Conservation (phyloP, 1,140 invertebrate genomes). For the Musca vetustissima region DNA sequence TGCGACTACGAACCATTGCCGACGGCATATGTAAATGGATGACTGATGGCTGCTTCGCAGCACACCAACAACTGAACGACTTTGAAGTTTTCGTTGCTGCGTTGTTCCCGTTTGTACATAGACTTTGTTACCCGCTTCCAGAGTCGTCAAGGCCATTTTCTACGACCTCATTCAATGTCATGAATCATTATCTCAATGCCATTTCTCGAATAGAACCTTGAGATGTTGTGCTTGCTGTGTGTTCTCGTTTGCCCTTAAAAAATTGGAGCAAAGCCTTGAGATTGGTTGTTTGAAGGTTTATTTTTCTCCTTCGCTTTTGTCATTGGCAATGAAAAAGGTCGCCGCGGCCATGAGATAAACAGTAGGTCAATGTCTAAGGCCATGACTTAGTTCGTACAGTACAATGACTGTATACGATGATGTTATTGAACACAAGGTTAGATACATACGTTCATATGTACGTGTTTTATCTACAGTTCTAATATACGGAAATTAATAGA, state of each 20-base stretch:
- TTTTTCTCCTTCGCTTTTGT: not conserved
- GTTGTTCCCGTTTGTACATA: not conserved
- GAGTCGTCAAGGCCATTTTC: not conserved
- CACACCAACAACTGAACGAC: slow-evolving; percentile 13
- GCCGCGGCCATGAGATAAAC: slow-evolving; percentile 12
- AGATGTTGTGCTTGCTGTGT: not conserved
- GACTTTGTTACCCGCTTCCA: not conserved
- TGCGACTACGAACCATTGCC: not conserved
- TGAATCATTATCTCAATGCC: slow-evolving; percentile 10
- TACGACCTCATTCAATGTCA: slow-evolving; percentile 2
- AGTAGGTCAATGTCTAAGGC: slow-evolving; percentile 28
- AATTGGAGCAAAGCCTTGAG: no score
- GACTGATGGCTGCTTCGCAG: not conserved
- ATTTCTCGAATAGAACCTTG: slow-evolving; percentile 12
- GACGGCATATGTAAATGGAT: no score
- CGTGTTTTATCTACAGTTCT: no score
- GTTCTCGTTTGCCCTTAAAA: no score
- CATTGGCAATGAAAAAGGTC: not conserved
- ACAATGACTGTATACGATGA: no score
- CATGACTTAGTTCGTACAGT: not conserved
- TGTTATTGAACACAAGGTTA: no score
- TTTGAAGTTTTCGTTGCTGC: slow-evolving; percentile 1
- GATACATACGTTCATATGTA: no score
- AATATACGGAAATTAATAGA: no score
- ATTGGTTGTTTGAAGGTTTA: slow-evolving; percentile 23